phyloP scores from a whole-genome alignment of 1,140 invertebrate genomes.

The Acromyrmex charruanus region DNA sequence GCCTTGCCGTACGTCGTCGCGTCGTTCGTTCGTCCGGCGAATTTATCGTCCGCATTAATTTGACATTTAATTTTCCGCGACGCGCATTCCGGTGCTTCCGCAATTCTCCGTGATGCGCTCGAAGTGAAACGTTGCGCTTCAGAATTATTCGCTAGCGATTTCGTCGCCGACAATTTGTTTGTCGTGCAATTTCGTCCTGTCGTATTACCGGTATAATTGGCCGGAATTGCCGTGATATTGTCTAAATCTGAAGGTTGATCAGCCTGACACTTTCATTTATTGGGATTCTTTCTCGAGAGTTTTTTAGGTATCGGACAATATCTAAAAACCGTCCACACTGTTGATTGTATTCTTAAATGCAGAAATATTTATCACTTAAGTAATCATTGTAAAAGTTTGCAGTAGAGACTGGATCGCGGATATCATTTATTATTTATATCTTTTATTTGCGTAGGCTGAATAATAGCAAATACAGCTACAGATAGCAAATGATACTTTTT shows the following conservation, averaged over 20 bases:
- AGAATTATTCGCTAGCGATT: constrained; percentile 71
- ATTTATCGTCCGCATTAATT: constrained; percentile 74
- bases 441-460: background rate
- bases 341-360: constrained; percentile 25
- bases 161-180: constrained; percentile 71
- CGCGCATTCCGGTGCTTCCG: constrained; percentile 54
- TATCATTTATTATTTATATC: background rate
- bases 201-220: constrained; percentile 57
- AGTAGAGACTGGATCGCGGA: no score
- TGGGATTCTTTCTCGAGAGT: constrained; percentile 20
- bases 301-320: constrained; percentile 29
- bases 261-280: constrained; percentile 35
- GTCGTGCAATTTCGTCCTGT: constrained; percentile 63
- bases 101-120: constrained; percentile 51
- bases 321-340: background rate
- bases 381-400: background rate
- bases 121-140: constrained; percentile 50
- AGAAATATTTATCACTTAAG: constrained; percentile 44
- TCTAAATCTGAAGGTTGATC: constrained; percentile 28
- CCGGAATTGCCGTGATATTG: constrained; percentile 7
- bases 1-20: constrained; percentile 19
- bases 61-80: constrained; percentile 74
- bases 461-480: no score
- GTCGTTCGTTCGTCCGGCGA: constrained; percentile 48
- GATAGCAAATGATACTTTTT: background rate